phyloP scores from a whole-genome alignment of 2,797 vertebrate genomes.

The Rhodeus uyekii region DNA sequence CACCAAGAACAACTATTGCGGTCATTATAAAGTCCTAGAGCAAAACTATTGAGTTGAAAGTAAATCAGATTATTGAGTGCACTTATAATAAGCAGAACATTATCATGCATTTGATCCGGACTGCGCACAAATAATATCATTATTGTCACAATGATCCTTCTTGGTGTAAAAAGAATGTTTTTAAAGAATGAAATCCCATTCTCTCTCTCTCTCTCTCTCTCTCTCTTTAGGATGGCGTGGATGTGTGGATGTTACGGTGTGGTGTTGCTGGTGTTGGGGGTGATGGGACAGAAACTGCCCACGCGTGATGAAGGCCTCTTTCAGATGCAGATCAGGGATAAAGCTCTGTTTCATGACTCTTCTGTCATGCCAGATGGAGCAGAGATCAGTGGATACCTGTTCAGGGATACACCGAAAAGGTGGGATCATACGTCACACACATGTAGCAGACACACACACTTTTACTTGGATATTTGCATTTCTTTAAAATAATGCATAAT shows the following conservation, averaged over 20 bases:
- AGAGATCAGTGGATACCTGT: conserved; percentile 94
- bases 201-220: conserved; percentile 4
- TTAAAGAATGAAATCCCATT: background rate
- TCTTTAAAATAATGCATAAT: no score
- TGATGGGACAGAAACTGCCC: conserved; percentile 89
- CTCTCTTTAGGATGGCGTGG: conserved; percentile 83
- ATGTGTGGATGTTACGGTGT: conserved; percentile 66
- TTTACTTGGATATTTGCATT: background rate
- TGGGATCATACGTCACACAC: conserved; percentile 57
- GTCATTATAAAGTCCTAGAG: background rate
- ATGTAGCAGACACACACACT: background rate
- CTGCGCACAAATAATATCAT: background rate
- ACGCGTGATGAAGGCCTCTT: conserved; percentile 97
- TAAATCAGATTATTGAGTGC: no score
- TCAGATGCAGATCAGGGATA: conserved; percentile 97
- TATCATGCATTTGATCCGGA: background rate
- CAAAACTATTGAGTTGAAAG: background rate
- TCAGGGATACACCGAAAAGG: conserved; percentile 96
- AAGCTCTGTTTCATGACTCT: conserved; percentile 90
- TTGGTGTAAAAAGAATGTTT: background rate
- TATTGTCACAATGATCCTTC: background rate
- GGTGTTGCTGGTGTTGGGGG: conserved; percentile 74
- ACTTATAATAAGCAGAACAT: background rate
- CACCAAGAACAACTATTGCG: background rate
- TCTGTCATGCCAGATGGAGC: conserved; percentile 95